Percentiles rank a stretch among this genome's conserved stretches.
Conservation (phyloP, 2,797 vertebrate genomes). For the Sebastolobus altivelis region DNA sequence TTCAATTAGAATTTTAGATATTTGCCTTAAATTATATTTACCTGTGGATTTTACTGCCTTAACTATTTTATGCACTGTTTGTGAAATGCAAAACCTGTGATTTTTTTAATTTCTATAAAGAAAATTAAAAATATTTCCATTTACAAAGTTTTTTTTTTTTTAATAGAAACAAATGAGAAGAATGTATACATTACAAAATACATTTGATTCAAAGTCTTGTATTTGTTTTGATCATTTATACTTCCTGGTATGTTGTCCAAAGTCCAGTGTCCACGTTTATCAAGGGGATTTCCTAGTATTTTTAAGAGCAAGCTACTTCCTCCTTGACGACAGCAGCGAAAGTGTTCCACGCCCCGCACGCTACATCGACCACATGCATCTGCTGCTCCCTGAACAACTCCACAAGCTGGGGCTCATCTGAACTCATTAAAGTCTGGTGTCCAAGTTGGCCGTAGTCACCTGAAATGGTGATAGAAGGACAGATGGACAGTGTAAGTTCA, state of each 20-base stretch:
- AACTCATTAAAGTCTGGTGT: conserved; percentile 80
- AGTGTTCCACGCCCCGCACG: conserved; percentile 94
- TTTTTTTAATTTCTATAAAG: conserved; percentile 37
- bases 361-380: conserved; percentile 85
- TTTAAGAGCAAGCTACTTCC: conserved; percentile 51
- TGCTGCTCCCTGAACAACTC: conserved; percentile 81
- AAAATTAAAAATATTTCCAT: conserved; percentile 40
- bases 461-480: conserved; percentile 63
- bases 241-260: conserved; percentile 34
- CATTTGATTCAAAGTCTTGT: conserved; percentile 42
- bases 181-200: conserved; percentile 9
- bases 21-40: conserved; percentile 75
- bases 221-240: conserved; percentile 24
- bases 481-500: not conserved
- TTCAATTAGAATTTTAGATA: conserved; percentile 50
- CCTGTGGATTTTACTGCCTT: conserved; percentile 52
- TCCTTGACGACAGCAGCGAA: conserved; percentile 79
- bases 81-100: conserved; percentile 42
- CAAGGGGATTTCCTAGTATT: not conserved
- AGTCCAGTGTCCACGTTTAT: conserved; percentile 37
- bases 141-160: not conserved
- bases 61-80: conserved; percentile 55
- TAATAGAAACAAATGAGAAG: not conserved
- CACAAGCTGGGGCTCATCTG: conserved; percentile 87
- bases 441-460: conserved; percentile 96